Conservation (phyloP, 2,888 invertebrate species). For the Nomada fucata region DNA sequence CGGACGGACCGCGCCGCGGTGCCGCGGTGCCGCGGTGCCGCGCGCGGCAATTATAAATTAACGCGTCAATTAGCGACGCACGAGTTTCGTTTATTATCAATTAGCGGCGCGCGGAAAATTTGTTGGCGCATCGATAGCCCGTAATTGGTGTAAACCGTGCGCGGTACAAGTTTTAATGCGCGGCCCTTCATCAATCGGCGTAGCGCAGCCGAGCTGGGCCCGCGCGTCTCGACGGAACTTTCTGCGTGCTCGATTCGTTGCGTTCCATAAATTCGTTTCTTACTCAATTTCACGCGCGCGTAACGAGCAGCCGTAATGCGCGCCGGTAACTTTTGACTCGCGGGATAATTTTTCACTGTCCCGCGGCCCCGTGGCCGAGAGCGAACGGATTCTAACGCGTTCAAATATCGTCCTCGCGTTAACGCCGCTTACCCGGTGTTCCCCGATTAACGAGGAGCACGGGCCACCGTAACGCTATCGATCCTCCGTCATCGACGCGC, state of each 20-base stretch:
- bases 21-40: no score
- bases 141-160: slow-evolving; percentile 46
- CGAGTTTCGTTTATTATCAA: slow-evolving; percentile 40
- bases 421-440: slow-evolving; percentile 11
- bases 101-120: slow-evolving; percentile 25
- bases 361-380: slow-evolving; percentile 8
- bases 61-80: slow-evolving; percentile 32
- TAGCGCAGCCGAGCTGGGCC: not conserved
- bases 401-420: slow-evolving; percentile 21
- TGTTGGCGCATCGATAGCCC: slow-evolving; percentile 50
- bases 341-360: slow-evolving; percentile 34
- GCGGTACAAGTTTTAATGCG: slow-evolving; percentile 20
- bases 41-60: slow-evolving; percentile 44
- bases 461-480: not conserved
- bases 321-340: slow-evolving; percentile 43
- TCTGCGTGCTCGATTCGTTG: slow-evolving; percentile 48
- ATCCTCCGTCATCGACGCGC: not conserved
- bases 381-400: slow-evolving; percentile 48
- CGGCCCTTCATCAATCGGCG: slow-evolving; percentile 14
- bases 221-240: slow-evolving; percentile 24
- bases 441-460: slow-evolving; percentile 1
- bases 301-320: slow-evolving; percentile 48
- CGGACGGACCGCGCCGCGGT: not conserved
- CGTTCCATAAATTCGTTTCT: slow-evolving; percentile 54
- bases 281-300: slow-evolving; percentile 51